Percentiles rank a stretch among this genome's conserved stretches.
Conservation (phyloP, 64 coral and sea anemone species). For the Stichodactyla mertensii region DNA sequence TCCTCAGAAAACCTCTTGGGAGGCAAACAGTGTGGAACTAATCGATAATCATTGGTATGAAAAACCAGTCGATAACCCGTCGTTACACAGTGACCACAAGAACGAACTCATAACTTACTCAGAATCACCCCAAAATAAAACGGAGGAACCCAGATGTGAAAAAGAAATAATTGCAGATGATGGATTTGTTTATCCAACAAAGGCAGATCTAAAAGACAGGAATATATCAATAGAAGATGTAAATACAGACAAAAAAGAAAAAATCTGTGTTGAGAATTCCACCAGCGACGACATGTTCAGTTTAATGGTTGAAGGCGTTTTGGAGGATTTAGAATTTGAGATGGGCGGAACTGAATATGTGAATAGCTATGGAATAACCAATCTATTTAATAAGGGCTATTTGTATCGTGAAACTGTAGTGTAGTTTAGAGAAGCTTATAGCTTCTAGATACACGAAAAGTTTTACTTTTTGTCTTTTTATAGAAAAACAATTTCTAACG, state of each 20-base stretch:
- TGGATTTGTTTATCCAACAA: not conserved
- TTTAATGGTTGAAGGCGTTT: not conserved
- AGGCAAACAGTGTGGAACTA: not conserved
- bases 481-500: too few species aligned
- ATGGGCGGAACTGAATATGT: not conserved
- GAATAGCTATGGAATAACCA: not conserved
- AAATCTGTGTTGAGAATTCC: not conserved
- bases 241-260: not conserved
- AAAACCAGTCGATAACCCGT: not conserved
- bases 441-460: too few species aligned
- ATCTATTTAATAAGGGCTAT: not conserved
- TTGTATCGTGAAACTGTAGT: conserved; percentile 1
- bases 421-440: not conserved
- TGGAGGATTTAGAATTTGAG: not conserved
- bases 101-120: not conserved
- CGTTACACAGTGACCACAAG: not conserved
- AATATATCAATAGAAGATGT: not conserved
- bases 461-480: too few species aligned
- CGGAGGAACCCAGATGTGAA: not conserved
- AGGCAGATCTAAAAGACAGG: not conserved
- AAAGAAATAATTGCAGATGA: not conserved
- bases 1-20: not conserved
- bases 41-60: not conserved
- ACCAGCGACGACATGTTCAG: not conserved
- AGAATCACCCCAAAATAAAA: not conserved